A percentile compares a stretch with the other conserved stretches of the same genome.
These are phyloP conservation scores for Anolis apletophallus DNA, from an alignment of 2,797 vertebrate genomes.

Conservation along the genomic window DNA sequence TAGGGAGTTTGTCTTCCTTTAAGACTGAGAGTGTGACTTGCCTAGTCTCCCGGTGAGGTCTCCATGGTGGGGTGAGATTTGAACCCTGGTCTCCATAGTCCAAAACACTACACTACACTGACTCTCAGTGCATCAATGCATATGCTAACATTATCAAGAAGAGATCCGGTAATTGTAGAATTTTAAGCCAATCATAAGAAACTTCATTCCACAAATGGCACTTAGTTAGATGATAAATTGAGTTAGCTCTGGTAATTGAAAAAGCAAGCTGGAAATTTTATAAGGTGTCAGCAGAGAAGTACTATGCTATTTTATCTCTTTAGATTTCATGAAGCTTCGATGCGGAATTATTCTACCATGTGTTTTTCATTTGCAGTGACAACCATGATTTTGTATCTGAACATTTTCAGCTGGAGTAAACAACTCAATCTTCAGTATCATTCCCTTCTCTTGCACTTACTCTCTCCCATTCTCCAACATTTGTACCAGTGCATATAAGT, in stretches of 20 bases:
- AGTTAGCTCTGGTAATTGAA: conserved; percentile 72
- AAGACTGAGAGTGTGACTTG: too few species aligned
- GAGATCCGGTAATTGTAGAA: conserved; percentile 50
- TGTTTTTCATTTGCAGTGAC: conserved; percentile 70
- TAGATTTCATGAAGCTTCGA: conserved; percentile 65
- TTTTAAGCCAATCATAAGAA: conserved; percentile 39
- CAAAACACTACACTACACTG: too few species aligned
- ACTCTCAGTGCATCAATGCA: too few species aligned
- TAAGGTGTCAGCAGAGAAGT: conserved; percentile 59
- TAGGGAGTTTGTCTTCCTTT: too few species aligned
- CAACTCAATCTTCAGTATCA: conserved; percentile 38
- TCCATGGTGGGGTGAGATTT: too few species aligned
- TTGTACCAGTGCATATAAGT: not conserved
- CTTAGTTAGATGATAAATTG: conserved; percentile 75
- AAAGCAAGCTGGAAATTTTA: conserved; percentile 65
- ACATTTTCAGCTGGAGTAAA: conserved; percentile 58
- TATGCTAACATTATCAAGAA: conserved; percentile 38
- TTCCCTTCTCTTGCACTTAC: not conserved
- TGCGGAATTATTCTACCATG: conserved; percentile 61
- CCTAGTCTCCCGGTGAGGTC: too few species aligned
- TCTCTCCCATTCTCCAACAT: not conserved
- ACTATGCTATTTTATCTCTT: conserved; percentile 67
- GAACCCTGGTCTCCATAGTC: too few species aligned
- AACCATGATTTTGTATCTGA: conserved; percentile 64
- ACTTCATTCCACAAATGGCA: conserved; percentile 67